phyloP scores from a whole-genome alignment of 1,140 invertebrate genomes.

The Sitobion miscanthi region DNA sequence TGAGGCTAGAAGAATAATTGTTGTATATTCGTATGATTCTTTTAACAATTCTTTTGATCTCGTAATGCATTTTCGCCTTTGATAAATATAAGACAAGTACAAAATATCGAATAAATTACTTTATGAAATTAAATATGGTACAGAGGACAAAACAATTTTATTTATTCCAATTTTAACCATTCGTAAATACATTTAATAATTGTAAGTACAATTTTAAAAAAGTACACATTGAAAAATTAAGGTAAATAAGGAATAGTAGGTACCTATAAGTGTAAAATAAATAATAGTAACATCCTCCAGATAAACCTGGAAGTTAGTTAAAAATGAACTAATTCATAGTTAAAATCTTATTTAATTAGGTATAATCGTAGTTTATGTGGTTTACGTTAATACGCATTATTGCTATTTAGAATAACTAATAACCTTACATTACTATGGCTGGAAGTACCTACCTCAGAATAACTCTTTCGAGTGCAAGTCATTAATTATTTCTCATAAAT shows the following conservation, averaged over 20 bases:
- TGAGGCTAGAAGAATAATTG: neutral
- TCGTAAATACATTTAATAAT: neutral
- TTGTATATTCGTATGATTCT: conserved; percentile 33
- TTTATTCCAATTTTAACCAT: neutral
- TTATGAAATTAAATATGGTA: neutral
- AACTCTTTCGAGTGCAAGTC: neutral
- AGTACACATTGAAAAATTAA: neutral
- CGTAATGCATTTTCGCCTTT: conserved; percentile 28
- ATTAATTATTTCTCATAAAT: neutral
- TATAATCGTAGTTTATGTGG: neutral
- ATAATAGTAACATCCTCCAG: neutral
- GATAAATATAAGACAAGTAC: neutral
- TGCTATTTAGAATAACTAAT: neutral
- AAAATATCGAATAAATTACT: neutral
- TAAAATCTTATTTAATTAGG: neutral
- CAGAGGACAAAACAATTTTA: neutral
- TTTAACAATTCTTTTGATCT: conserved; percentile 26
- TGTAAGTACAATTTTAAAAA: neutral
- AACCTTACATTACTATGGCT: neutral
- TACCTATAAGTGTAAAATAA: neutral
- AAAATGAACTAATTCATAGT: neutral
- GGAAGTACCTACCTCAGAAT: too few relatives aligned
- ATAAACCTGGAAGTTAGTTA: neutral
- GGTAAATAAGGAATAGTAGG: neutral
- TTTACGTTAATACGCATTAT: neutral